phyloP scores from a whole-genome alignment of 2,888 invertebrate species.

The Julus scanicus region DNA sequence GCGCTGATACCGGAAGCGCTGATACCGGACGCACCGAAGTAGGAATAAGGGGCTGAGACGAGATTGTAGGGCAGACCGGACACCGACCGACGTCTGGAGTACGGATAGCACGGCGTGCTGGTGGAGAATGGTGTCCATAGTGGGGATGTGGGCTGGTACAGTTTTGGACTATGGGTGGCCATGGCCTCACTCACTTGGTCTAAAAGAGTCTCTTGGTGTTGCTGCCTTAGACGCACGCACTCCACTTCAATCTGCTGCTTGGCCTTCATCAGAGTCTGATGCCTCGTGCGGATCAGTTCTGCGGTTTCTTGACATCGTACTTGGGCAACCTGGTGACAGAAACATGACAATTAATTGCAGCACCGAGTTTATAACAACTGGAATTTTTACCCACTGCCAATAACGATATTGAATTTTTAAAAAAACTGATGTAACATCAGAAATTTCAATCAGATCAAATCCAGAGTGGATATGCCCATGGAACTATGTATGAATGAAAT shows the following conservation, averaged over 20 bases:
- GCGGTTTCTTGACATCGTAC: conserved; percentile 69
- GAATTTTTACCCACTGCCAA: too few species aligned
- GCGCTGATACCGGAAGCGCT: conserved; percentile 57
- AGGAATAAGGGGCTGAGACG: conserved; percentile 62
- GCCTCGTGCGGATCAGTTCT: conserved; percentile 64
- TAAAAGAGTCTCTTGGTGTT: conserved; percentile 30
- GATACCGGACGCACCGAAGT: conserved; percentile 60
- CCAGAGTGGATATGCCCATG: too few species aligned
- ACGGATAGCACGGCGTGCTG: conserved; percentile 59
- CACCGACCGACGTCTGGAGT: conserved; percentile 68
- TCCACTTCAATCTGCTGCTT: conserved; percentile 61
- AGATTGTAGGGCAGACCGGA: conserved; percentile 63
- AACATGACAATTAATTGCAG: background rate
- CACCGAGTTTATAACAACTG: background rate
- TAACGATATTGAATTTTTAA: too few species aligned
- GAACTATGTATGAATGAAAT: too few species aligned
- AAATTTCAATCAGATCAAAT: too few species aligned
- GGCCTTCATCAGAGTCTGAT: conserved; percentile 63
- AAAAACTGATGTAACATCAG: too few species aligned
- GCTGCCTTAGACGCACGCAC: conserved; percentile 27
- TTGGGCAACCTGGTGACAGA: conserved; percentile 66
- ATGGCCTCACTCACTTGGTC: conserved; percentile 54
- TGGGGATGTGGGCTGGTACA: conserved; percentile 55
- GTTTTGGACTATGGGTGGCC: conserved; percentile 37
- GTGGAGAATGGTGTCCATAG: conserved; percentile 59